Base-by-base conservation (phyloP, 2,797 vertebrate species). In the Pipistrellus pipistrellus region DNA sequence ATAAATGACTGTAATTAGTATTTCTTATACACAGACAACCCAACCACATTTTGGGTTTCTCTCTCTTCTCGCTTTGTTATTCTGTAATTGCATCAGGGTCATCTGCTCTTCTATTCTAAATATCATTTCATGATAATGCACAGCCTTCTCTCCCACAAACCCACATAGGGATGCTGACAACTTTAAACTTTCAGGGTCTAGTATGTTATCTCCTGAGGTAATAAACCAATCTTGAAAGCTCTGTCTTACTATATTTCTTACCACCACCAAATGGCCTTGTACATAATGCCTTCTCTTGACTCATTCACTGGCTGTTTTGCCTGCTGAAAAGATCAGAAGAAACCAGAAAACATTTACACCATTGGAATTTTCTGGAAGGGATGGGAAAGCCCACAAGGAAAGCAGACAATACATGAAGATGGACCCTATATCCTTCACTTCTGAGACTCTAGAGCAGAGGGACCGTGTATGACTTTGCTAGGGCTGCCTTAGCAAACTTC, bases 1-100 rank as follows among this genome's bases (percentile, higher is more conserved):
- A 93, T 72, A 96, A 97, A 97, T 96, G 95, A 95, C 82, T 96
- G 6, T 96, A 95, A 95, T 97, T 95, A 95, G 84, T 89, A 71
- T 94, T 97, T 93, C 93, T 91, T 93, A 85, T 85, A 94, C 38
- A 75, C 76, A 91, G 73, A 83, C 85, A 94, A 85, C 92, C 78
- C 88, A 92, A 94, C 78, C 90, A 92, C 95, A 88, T 85, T 95
- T 90, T 48, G 17, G 53, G 20, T 30, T 81, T 89, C 82, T 35
- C n/a, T 91, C 75, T 90, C 75, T 88, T 84, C 66, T 93, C 20
- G 66, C 20, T 93, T 90, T 72, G n/a, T 88, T 71, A 80, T 90
- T 92, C 84, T 77, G 13, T 89, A 81, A 80, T 91, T 55, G 90
- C 44, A 38, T 92, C 55, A 27, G 17, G 32, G 18, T 69, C 7